phyloP scores from a whole-genome alignment of 2,113 vertebrate genomes.

The Acrocephalus kingi region DNA sequence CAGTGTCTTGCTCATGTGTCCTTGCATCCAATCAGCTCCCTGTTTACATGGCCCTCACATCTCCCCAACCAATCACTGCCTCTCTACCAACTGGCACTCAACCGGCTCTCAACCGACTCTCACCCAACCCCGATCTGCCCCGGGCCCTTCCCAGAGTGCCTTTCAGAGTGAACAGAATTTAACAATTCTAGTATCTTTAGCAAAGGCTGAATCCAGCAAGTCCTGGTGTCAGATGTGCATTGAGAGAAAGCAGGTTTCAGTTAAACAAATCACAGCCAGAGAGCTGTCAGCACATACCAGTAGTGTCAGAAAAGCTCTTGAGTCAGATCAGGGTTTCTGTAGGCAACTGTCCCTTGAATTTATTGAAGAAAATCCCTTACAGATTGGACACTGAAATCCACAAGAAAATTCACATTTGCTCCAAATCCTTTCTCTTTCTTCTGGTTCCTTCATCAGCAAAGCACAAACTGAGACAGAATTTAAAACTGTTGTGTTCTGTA shows the following conservation, averaged over 20 bases:
- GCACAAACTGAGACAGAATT: background rate
- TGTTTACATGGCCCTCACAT: background rate
- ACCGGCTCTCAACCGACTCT: rapidly evolving
- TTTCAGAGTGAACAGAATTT: too few species aligned
- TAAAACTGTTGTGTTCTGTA: background rate
- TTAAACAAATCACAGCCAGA: background rate
- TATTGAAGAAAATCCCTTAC: background rate
- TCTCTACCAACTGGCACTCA: background rate
- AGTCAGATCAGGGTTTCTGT: background rate
- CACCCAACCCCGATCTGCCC: rapidly evolving
- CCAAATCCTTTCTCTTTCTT: background rate
- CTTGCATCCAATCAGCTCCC: background rate
- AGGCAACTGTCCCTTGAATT: background rate
- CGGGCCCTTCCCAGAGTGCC: background rate
- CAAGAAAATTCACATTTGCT: background rate
- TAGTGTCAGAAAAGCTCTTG: background rate
- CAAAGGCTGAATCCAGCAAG: background rate
- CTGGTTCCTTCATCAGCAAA: background rate
- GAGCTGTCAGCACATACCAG: background rate
- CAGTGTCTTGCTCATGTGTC: too few species aligned
- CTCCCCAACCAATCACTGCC: background rate
- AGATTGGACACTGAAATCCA: background rate
- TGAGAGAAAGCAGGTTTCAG: background rate
- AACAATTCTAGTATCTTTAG: background rate
- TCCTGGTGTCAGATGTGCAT: rapidly evolving